A percentile compares a stretch with the other conserved stretches of the same genome.
phyloP scores from a whole-genome alignment of 2,888 invertebrate species.

The Sisyra nigra region DNA sequence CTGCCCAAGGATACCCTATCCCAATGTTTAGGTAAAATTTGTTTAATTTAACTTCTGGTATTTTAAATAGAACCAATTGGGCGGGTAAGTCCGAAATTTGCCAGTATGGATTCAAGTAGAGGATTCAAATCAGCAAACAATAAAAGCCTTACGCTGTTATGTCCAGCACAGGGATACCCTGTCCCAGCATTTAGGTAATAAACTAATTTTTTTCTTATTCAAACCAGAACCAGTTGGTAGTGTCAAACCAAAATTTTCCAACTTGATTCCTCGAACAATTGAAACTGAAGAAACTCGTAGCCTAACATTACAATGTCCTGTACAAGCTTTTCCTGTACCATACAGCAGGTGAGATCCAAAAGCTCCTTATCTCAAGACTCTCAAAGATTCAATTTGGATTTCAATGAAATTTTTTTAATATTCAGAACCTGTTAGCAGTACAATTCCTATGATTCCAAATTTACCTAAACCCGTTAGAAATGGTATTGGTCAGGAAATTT shows the following conservation, averaged over 20 bases:
- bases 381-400: neutral
- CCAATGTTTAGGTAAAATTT: slow-evolving; percentile 3
- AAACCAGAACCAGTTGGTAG: slow-evolving; percentile 38
- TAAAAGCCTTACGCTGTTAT: slow-evolving; percentile 44
- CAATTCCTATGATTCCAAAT: slow-evolving; percentile 27
- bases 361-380: slow-evolving; percentile 13
- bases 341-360: slow-evolving; percentile 47
- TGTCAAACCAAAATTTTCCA: slow-evolving; percentile 43
- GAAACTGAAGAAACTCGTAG: slow-evolving; percentile 28
- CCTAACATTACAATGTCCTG: slow-evolving; percentile 53
- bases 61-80: slow-evolving; percentile 41
- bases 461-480: slow-evolving; percentile 17
- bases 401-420: slow-evolving; percentile 11
- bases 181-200: slow-evolving; percentile 55
- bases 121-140: slow-evolving; percentile 34
- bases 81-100: slow-evolving; percentile 42
- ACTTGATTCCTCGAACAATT: slow-evolving; percentile 45
- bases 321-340: slow-evolving; percentile 61
- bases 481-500: slow-evolving; percentile 37
- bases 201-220: slow-evolving; percentile 6
- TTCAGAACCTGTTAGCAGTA: slow-evolving; percentile 34
- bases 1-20: slow-evolving; percentile 29
- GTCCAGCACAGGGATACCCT: slow-evolving; percentile 63
- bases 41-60: neutral
- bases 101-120: slow-evolving; percentile 39